Evolutionary conservation across 2,113 vertebrate genomes (phyloP).

Genomic region (Takifugu flavidus): DNA sequence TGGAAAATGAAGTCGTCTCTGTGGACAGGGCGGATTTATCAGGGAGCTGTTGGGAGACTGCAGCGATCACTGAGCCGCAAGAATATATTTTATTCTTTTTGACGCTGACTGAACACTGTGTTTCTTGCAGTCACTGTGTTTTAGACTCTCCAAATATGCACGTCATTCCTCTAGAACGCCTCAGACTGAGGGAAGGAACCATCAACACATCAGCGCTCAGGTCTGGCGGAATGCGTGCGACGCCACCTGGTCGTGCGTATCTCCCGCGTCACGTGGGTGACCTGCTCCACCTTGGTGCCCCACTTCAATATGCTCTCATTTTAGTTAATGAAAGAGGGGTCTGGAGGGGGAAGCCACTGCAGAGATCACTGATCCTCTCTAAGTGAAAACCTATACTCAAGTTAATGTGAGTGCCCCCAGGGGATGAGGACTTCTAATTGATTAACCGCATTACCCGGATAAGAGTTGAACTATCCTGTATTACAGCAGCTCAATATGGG

Average conservation of each 20-base stretch:
- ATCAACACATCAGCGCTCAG: conserved; percentile 12
- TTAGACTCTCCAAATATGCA: conserved; percentile 21
- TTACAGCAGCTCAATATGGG: conserved; percentile 58
- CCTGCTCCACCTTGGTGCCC: conserved; percentile 59
- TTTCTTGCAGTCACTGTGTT: conserved; percentile 22
- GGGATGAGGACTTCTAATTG: conserved; percentile 71
- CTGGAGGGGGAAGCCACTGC: conserved; percentile 67
- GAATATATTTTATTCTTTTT: conserved; percentile 10
- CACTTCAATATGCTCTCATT: conserved; percentile 67
- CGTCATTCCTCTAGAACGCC: conserved; percentile 48
- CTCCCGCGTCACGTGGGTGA: conserved; percentile 22
- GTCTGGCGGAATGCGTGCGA: conserved; percentile 37
- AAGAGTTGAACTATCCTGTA: conserved; percentile 64
- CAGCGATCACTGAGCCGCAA: conserved; percentile 4
- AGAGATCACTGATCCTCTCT: conserved; percentile 73
- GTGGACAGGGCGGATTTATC: conserved; percentile 44
- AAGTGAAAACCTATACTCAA: conserved; percentile 78
- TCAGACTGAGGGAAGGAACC: conserved; percentile 41
- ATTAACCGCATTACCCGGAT: conserved; percentile 71
- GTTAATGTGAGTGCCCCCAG: conserved; percentile 72
- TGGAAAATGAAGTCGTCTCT: conserved; percentile 44
- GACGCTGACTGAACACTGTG: conserved; percentile 29
- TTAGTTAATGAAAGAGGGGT: conserved; percentile 71
- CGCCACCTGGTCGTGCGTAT: conserved; percentile 49
- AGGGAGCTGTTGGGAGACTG: conserved; percentile 34